Percentiles rank a stretch among this genome's conserved stretches.
Conservation (phyloP, 2,888 invertebrate species). For the Cheilosia urbana region DNA sequence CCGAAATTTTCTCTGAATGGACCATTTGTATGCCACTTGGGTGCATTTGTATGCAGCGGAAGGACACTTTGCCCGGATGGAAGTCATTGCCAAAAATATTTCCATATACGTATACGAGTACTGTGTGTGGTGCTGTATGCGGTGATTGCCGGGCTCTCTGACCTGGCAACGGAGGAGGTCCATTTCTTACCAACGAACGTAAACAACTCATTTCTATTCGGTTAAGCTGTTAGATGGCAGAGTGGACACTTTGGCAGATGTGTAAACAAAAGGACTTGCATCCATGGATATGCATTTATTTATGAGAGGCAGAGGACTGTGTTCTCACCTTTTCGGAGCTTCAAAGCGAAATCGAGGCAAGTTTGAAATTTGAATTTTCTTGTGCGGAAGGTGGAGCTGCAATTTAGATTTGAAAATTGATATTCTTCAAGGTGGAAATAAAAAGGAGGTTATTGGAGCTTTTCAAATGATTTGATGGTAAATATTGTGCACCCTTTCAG, state of each 20-base stretch:
- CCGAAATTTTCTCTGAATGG: constrained; percentile 38
- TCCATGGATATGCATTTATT: constrained; percentile 64
- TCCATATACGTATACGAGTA: neutral
- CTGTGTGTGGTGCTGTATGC: neutral
- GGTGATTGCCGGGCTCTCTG: neutral
- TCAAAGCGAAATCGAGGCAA: neutral
- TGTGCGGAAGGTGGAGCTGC: neutral
- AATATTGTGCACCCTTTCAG: too few species aligned
- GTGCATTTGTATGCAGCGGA: constrained; percentile 61
- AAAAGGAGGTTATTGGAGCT: too few species aligned
- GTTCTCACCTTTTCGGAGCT: constrained; percentile 32
- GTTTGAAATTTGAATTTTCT: neutral
- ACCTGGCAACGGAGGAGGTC: constrained; percentile 15
- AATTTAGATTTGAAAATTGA: neutral
- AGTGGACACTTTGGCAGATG: constrained; percentile 66
- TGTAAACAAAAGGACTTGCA: constrained; percentile 62
- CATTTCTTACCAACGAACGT: constrained; percentile 52
- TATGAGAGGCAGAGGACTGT: constrained; percentile 45
- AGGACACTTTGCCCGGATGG: constrained; percentile 29
- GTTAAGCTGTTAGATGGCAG: constrained; percentile 62
- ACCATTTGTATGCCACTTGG: constrained; percentile 52
- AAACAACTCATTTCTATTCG: constrained; percentile 69
- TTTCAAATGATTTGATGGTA: too few species aligned
- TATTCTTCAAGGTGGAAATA: neutral
- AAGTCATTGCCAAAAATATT: constrained; percentile 27